Evolutionary conservation across 1,140 invertebrate species (phyloP).

Genomic region (Anthonomus grandis): DNA sequence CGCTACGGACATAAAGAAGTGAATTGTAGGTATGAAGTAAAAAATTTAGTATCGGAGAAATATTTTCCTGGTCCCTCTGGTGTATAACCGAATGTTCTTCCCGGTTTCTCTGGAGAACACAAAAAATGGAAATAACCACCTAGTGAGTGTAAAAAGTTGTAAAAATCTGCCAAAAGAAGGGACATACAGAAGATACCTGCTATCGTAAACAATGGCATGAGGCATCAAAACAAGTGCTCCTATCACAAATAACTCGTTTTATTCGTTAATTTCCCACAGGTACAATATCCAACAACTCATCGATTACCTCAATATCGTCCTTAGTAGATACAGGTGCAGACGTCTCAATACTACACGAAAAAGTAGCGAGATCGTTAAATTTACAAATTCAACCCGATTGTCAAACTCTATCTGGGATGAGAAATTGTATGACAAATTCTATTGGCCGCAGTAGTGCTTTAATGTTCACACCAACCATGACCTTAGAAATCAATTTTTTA

Average conservation of each 20-base stretch:
- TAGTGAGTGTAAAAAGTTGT: background rate
- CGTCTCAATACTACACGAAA: background rate
- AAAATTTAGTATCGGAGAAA: conserved; percentile 1
- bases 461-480: no score
- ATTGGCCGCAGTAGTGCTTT: conserved; percentile 1
- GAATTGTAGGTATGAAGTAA: background rate
- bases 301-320: background rate
- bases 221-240: conserved; percentile 3
- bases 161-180: background rate
- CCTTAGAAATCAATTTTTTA: conserved; percentile 1
- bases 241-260: conserved; percentile 2
- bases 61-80: background rate
- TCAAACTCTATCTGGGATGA: conserved; percentile 1
- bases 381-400: conserved; percentile 2
- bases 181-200: conserved; percentile 1
- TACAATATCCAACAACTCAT: conserved; percentile 1
- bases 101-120: no score
- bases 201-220: conserved; percentile 5
- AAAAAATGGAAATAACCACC: background rate
- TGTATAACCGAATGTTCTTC: no score
- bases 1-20: no score
- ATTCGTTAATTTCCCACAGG: background rate
- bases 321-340: conserved; percentile 1
- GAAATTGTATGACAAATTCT: conserved; percentile 2
- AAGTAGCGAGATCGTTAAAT: conserved; percentile 2